Conservation (phyloP, 2,113 vertebrate species). For the Reinhardtius hippoglossoides region DNA sequence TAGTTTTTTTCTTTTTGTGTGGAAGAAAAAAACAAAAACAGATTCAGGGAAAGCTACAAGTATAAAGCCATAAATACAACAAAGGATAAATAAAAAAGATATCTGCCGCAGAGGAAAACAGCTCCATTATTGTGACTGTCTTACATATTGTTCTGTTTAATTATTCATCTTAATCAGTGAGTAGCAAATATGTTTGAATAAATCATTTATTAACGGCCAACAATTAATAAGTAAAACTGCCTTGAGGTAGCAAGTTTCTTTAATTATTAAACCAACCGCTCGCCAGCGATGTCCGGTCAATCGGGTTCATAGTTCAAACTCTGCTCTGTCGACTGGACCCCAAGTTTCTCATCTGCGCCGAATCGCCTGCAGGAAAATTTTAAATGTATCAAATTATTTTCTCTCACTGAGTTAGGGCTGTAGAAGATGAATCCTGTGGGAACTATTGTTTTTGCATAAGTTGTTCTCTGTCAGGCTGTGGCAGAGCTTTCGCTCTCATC, state of each 20-base stretch:
- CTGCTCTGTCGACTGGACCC: constrained; percentile 37
- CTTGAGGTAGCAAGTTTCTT: constrained; percentile 18
- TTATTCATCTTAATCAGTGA: constrained; percentile 45
- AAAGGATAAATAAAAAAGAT: neutral
- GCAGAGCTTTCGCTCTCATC: constrained; percentile 41
- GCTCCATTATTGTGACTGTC: neutral
- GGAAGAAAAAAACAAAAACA: neutral
- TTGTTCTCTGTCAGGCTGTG: constrained; percentile 64
- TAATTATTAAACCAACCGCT: constrained; percentile 47
- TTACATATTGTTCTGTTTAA: constrained; percentile 35
- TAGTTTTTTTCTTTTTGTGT: neutral
- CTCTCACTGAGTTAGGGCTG: constrained; percentile 43
- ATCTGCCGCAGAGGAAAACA: neutral
- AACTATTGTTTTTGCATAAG: constrained; percentile 71
- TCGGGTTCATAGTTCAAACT: constrained; percentile 36
- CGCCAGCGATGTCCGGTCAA: constrained; percentile 18
- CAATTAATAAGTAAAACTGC: constrained; percentile 51
- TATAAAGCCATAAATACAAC: neutral
- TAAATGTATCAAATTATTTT: constrained; percentile 63
- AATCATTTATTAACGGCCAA: constrained; percentile 41
- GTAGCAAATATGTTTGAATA: constrained; percentile 54
- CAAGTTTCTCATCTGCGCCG: constrained; percentile 28
- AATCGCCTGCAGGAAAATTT: constrained; percentile 61
- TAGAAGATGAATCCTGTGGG: constrained; percentile 62
- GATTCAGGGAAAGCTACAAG: neutral